Conservation (phyloP, 2,888 invertebrate species). For the Neocrepidodera transversa region DNA sequence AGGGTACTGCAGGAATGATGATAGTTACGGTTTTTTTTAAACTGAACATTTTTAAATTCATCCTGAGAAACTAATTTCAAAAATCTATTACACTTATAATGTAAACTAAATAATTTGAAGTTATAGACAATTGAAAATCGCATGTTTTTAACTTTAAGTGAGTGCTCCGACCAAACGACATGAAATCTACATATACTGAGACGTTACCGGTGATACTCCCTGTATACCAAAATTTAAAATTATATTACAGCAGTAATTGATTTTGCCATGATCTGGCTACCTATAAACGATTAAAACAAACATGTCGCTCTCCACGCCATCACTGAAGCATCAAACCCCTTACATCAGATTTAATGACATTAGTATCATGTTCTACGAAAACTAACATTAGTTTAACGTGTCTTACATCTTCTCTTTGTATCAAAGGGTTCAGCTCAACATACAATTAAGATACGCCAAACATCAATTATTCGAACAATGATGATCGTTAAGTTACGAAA, state of each 20-base stretch:
- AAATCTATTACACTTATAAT: too few relatives aligned
- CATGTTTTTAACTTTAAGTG: too few relatives aligned
- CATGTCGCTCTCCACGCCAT: constrained; percentile 1
- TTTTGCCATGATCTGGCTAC: background rate
- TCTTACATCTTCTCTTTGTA: background rate
- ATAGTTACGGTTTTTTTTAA: too few relatives aligned
- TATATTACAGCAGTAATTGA: background rate
- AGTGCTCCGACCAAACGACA: too few relatives aligned
- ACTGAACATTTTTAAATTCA: too few relatives aligned
- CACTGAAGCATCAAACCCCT: background rate
- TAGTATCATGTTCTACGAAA: constrained; percentile 5
- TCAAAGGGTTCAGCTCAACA: background rate
- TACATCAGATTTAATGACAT: constrained; percentile 8
- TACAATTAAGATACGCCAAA: constrained; percentile 1
- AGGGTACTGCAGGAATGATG: too few relatives aligned
- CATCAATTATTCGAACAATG: background rate
- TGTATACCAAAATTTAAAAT: background rate
- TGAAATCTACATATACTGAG: too few relatives aligned
- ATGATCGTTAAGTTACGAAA: background rate
- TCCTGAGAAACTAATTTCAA: too few relatives aligned
- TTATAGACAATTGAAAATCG: too few relatives aligned
- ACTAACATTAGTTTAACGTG: constrained; percentile 1
- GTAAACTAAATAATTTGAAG: too few relatives aligned
- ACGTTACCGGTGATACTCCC: too few relatives aligned
- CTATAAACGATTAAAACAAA: constrained; percentile 6